A percentile compares a stretch with the other conserved stretches of the same genome.
Evolutionary conservation across 2,888 invertebrate genomes (phyloP).

Genomic region (Drosophila robusta): DNA sequence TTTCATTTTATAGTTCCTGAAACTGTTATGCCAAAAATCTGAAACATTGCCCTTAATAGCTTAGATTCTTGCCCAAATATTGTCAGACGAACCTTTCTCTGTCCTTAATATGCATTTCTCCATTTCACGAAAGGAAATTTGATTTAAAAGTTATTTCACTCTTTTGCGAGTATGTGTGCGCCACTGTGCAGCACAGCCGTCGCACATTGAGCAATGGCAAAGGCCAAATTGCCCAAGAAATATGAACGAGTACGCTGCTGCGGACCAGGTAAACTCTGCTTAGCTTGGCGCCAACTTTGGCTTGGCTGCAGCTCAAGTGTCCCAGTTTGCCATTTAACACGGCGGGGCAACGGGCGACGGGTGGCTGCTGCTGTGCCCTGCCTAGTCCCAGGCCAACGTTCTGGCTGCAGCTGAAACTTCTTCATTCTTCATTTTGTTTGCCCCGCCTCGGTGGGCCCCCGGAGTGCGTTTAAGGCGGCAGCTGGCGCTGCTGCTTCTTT

Average conservation of each 20-base stretch:
- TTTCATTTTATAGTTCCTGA: no score
- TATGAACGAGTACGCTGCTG: conserved; percentile 53
- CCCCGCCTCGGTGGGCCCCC: conserved; percentile 57
- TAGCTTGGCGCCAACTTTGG: conserved; percentile 66
- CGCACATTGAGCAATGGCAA: conserved; percentile 57
- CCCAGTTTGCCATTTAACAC: conserved; percentile 81
- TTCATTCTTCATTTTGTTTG: conserved; percentile 67
- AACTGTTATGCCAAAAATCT: no score
- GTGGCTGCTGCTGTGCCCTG: conserved; percentile 1
- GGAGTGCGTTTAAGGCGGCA: conserved; percentile 71
- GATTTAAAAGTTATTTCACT: neutral
- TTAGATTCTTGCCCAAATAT: no score
- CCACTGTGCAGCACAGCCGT: conserved; percentile 38
- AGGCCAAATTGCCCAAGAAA: conserved; percentile 64
- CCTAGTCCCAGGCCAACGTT: conserved; percentile 18
- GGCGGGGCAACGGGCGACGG: neutral
- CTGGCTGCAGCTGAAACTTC: conserved; percentile 58
- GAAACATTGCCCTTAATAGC: no score
- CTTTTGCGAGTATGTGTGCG: neutral
- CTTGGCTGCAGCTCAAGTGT: conserved; percentile 74
- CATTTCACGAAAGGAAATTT: neutral
- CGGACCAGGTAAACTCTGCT: conserved; percentile 43
- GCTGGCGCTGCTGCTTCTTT: neutral
- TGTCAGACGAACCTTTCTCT: no score
- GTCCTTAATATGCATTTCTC: no score